Base-by-base conservation (phyloP, 1,140 invertebrate genomes). In the Sitobion miscanthi region DNA sequence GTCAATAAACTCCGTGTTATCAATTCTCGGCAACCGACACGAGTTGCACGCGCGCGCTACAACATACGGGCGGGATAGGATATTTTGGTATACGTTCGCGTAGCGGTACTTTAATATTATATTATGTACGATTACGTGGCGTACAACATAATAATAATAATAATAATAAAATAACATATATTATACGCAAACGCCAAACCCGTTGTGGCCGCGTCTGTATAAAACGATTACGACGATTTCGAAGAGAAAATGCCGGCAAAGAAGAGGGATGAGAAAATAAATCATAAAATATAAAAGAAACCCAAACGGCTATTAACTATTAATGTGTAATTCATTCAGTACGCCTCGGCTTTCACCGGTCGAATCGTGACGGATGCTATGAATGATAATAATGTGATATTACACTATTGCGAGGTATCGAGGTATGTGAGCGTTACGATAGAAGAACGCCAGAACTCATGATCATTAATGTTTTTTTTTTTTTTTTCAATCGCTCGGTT, bases 81-180 rank as follows among this genome's bases (percentile, higher is more conserved):
- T 54, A 30, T 54, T 89, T 54, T 47, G 14, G 38, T 87, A 30
- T n/a, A 35, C 14, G n/a, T 23, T 23, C 87, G n/a, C 47, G 30
- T 89, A 89, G 49, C 87, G 87, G 87, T 89, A 89, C 49, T 87
- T 35, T 35, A 77, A 77, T 77, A 35, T n/a, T 77, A 69, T 69
- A n/a, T 69, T 69, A 77, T n/a, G 62, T n/a, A 17, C 62, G 62
- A 77, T 54, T 54, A 89, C 35, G 49, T 45, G 87, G 86, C 35
- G 35, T n/a, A 30, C 85, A 25, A 1, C 57, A 7, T 54, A 54
- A 57, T 57, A 57, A 69, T n/a, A n/a, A n/a, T 77, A 62, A 62
- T 25, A 62, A 62, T 62, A 62, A 77, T 77, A 77, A n/a, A 17
- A 17, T 30, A 30, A 42, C 42, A 62, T 62, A 62, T n/a, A 77